Conservation (phyloP, 2,888 invertebrate species). For the Empis livida region DNA sequence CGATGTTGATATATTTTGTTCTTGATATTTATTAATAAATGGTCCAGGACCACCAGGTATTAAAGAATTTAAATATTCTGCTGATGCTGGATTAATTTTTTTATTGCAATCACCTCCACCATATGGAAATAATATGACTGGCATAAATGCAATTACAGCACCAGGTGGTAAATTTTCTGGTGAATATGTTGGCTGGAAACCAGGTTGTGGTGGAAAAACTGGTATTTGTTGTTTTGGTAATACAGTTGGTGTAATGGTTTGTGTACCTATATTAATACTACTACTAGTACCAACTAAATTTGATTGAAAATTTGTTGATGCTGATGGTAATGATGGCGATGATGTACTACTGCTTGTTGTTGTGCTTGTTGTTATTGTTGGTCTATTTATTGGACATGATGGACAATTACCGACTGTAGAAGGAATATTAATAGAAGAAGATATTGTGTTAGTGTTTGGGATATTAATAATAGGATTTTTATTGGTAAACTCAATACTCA, state of each 20-base stretch:
- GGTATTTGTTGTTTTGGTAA: constrained; percentile 27
- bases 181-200: constrained; percentile 29
- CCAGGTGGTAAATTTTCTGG: constrained; percentile 41
- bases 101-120: constrained; percentile 38
- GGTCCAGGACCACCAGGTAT: constrained; percentile 19
- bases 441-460: constrained; percentile 9
- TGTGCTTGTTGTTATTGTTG: constrained; percentile 11
- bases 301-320: too few relatives aligned
- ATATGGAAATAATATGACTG: constrained; percentile 56
- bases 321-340: neutral
- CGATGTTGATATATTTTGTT: too few relatives aligned
- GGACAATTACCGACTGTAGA: constrained; percentile 50
- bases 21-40: neutral
- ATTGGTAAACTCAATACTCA: neutral
- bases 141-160: constrained; percentile 51
- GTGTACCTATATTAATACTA: neutral
- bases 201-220: constrained; percentile 28
- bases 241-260: constrained; percentile 28
- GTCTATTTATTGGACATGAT: constrained; percentile 24
- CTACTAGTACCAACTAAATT: neutral
- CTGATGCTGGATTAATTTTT: constrained; percentile 25
- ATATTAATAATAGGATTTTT: constrained; percentile 9
- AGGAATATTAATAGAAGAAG: constrained; percentile 37
- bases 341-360: too few relatives aligned
- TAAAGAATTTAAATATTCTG: constrained; percentile 20